Evolutionary conservation across 2,797 vertebrate genomes (phyloP).

Genomic region (Siniperca scherzeri): DNA sequence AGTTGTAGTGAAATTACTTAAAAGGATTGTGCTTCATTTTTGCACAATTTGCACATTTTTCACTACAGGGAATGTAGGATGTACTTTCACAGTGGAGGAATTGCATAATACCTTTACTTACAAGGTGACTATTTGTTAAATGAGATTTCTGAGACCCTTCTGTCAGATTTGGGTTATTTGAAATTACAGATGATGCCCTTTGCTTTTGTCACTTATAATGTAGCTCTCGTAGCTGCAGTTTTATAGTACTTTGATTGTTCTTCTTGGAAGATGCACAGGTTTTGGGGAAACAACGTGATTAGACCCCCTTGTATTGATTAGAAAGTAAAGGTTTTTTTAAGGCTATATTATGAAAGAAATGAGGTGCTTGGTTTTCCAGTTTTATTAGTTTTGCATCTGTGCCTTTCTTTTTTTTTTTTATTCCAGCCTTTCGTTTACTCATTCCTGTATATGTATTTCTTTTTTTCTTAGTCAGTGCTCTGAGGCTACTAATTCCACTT

Average conservation of each 20-base stretch:
- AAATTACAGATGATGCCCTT: constrained; percentile 24
- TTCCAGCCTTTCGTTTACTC: constrained; percentile 47
- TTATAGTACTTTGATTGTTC: constrained; percentile 21
- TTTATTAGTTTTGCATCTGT: constrained; percentile 66
- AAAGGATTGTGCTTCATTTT: constrained; percentile 66
- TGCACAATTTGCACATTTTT: constrained; percentile 73
- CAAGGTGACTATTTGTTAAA: constrained; percentile 21
- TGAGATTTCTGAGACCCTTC: constrained; percentile 24
- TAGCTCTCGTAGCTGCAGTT: constrained; percentile 16
- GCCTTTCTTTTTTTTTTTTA: constrained; percentile 64
- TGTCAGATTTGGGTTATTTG: constrained; percentile 27
- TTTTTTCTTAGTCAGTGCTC: constrained; percentile 39
- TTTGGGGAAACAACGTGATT: constrained; percentile 22
- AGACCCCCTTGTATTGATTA: constrained; percentile 21
- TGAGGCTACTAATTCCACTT: constrained; percentile 68
- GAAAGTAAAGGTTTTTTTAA: constrained; percentile 34
- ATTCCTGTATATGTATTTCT: constrained; percentile 49
- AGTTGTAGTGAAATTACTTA: constrained; percentile 56
- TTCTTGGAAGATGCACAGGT: constrained; percentile 21
- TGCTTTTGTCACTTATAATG: constrained; percentile 31
- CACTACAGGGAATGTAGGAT: constrained; percentile 59
- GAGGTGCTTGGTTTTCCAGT: constrained; percentile 27
- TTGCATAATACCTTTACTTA: constrained; percentile 24
- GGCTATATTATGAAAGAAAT: constrained; percentile 33
- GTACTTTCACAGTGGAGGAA: constrained; percentile 32